phyloP scores from a whole-genome alignment of 2,888 invertebrate species.

The Machimus atricapillus region DNA sequence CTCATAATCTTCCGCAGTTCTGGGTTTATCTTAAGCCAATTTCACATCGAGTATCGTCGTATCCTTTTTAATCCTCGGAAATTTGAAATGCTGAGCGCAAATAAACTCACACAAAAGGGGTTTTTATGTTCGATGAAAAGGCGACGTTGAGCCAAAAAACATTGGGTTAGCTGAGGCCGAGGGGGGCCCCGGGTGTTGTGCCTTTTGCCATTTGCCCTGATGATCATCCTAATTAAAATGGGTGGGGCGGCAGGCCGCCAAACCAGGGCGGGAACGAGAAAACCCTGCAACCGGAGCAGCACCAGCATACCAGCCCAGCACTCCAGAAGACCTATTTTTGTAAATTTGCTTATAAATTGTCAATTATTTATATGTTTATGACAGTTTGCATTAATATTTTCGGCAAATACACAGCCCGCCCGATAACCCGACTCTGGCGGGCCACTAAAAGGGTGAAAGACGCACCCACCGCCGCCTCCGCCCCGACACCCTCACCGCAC shows the following conservation, averaged over 20 bases:
- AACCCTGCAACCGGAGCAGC: neutral
- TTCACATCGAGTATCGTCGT: slow-evolving; percentile 28
- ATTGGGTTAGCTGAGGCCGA: neutral
- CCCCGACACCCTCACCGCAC: neutral
- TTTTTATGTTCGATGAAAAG: slow-evolving; percentile 39
- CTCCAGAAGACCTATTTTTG: slow-evolving; percentile 48
- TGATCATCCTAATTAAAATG: slow-evolving; percentile 39
- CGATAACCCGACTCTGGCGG: neutral
- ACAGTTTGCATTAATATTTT: slow-evolving; percentile 48
- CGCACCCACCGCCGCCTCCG: neutral
- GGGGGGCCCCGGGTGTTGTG: neutral
- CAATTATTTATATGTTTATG: slow-evolving; percentile 50
- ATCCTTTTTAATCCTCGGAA: slow-evolving; percentile 37
- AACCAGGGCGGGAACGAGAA: neutral
- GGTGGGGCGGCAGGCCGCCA: neutral
- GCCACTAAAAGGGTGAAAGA: slow-evolving; percentile 19
- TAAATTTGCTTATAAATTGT: slow-evolving; percentile 50
- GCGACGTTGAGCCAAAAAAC: slow-evolving; percentile 28
- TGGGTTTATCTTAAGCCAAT: slow-evolving; percentile 32
- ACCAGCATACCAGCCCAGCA: slow-evolving; percentile 22
- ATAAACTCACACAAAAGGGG: slow-evolving; percentile 38
- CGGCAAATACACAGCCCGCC: slow-evolving; percentile 24
- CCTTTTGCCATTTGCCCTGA: slow-evolving; percentile 36
- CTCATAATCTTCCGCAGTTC: slow-evolving; percentile 27
- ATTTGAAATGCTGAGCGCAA: slow-evolving; percentile 39